A percentile compares a stretch with the other conserved stretches of the same genome.
phyloP scores from a whole-genome alignment of 2,888 invertebrate species.

The Phrixothrix hirtus region DNA sequence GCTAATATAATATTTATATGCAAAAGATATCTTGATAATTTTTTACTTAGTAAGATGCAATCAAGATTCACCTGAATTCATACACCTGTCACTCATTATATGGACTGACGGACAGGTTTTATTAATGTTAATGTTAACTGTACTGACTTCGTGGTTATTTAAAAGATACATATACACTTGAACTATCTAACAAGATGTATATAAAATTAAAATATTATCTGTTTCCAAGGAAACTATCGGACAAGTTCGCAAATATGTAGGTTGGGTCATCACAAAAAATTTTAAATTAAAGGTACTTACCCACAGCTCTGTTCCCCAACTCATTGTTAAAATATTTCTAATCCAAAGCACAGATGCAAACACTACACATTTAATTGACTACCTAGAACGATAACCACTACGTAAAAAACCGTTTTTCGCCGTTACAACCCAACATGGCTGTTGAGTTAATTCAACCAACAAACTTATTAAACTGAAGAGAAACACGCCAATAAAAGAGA shows the following conservation, averaged over 20 bases:
- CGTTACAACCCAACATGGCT: slow-evolving; percentile 51
- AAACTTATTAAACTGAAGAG: slow-evolving; percentile 22
- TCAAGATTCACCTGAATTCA: background rate
- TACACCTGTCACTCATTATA: background rate
- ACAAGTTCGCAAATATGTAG: slow-evolving; percentile 29
- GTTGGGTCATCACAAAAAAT: slow-evolving; percentile 27
- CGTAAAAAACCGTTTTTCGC: slow-evolving; percentile 40
- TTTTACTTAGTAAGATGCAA: too few relatives aligned
- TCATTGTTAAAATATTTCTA: slow-evolving; percentile 46
- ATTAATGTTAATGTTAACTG: background rate
- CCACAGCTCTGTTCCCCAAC: slow-evolving; percentile 59
- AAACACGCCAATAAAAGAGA: background rate
- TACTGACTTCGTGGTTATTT: too few relatives aligned
- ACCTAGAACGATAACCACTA: slow-evolving; percentile 32
- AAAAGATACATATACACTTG: too few relatives aligned
- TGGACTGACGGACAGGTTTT: background rate
- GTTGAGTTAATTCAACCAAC: slow-evolving; percentile 21
- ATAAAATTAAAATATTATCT: slow-evolving; percentile 3
- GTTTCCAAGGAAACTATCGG: slow-evolving; percentile 15
- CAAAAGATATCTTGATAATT: too few relatives aligned
- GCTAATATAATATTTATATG: too few relatives aligned
- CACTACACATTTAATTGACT: slow-evolving; percentile 40
- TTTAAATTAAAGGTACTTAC: slow-evolving; percentile 45
- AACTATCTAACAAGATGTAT: too few relatives aligned
- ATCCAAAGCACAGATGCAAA: slow-evolving; percentile 33